Evolutionary conservation across 92 coral and sea anemone species (phyloP), one percentile per base, ranked within the genome.

Genomic region (Zoanthus solanderi): DNA sequence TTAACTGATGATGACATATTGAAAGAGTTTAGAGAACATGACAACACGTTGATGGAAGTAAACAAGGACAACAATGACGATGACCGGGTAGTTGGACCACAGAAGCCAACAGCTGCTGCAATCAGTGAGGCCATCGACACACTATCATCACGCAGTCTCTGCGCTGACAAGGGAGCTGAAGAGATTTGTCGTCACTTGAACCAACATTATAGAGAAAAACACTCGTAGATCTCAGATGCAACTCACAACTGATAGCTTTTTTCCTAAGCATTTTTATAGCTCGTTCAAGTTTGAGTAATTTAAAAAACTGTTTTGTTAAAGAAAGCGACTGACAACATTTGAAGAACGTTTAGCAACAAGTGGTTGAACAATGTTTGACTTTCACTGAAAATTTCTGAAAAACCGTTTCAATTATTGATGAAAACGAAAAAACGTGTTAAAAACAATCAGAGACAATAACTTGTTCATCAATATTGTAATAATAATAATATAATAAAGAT

Each of bases 101-200:
- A 89, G 85, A 71, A 69, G 71, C 92, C 92, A 67, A 68, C 90
- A 31, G 45, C 16, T 72, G 77, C 67, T 3, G 90, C 80, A 2
- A 74, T 71, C 0, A 47, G 74, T 6, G 78, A 84, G 79, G 78
- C 92, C 23, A 88, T 88, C 72, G 83, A 86, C 63, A 79, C 89
- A 46, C 89, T 84, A 3, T 77, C 76, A 13, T 84, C 76, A n/a
- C 80, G 57, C 74, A 88, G 89, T 84, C 46, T 88, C 60, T 88
- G 84, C 74, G 85, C 83, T 78, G 86, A 31, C 16, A 80, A 91
- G 60, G 78, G 88, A 75, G 91, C 84, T 11, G 58, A 83, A 0
- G 86, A 91, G 85, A 87, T 87, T 87, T 76, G 91, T 74, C 84
- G 72, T 6, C 89, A 83, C 65, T 57, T 91, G 71, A 78, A 65